Evolutionary conservation across 2,888 invertebrate species (phyloP), one percentile per base, ranked within the genome.

Genomic region (Chaetoderma sp.): DNA sequence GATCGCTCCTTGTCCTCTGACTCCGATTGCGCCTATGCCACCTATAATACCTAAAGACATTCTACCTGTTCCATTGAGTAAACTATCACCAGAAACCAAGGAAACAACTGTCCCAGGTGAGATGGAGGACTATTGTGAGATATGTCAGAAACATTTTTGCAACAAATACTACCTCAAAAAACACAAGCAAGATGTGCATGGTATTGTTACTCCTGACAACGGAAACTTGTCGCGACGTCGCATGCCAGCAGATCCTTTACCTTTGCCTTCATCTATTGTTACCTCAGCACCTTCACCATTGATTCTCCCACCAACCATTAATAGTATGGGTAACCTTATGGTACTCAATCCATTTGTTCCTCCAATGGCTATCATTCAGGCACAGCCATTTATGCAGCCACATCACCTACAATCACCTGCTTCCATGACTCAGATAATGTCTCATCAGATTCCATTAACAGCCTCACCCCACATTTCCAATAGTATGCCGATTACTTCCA

Each of bases 141-240:
- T 86, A 16, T 88, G 87, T 75, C 82, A 86, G 76, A 87, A 87
- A 72, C 86, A 86, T 68, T 88, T 87, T 75, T 87, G 87, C 74
- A 87, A 86, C 80, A 86, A 87, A 77, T 87, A 87, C 82, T 87
- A 86, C 82, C 83, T 87, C 76, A 84, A 83, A 68, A 86, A 86
- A 67, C 87, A 87, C 73, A 85, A 85, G 72, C 79, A 81, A 58
- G 86, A 87, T 78, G 86, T 88, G 52, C 87, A 87, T 75, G 87
- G 86, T 47, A 85, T 86, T 56, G 74, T 76, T 60, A 81, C 79
- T 27, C 74, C 77, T n/a, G 78, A 80, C 56, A 74, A 72, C 25
- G 71, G 75, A 36, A 44, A 28, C 50, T n/a, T n/a, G n/a, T 60
- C 58, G 28, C 44, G 61, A 18, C 57, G 60, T 6, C 47, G 58